A percentile compares a stretch with the other conserved stretches of the same genome.
Conservation (phyloP, 2,113 vertebrate species). For the Piaya cayana region DNA sequence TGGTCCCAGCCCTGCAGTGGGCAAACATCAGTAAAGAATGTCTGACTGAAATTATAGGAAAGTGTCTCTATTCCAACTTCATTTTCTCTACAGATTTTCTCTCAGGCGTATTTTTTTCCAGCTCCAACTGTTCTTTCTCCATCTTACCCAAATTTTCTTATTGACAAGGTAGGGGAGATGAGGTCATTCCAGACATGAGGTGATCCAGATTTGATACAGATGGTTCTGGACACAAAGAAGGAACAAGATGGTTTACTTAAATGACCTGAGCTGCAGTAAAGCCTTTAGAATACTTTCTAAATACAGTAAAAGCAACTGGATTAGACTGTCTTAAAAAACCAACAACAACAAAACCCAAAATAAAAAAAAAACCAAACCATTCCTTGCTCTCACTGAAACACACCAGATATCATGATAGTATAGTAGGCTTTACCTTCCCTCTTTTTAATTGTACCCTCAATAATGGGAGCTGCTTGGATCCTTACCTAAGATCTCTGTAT, state of each 20-base stretch:
- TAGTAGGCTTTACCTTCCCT: background rate
- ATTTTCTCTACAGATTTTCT: background rate
- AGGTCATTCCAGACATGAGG: background rate
- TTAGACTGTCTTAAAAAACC: background rate
- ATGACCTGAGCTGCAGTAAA: background rate
- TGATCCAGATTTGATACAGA: background rate
- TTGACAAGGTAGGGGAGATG: background rate
- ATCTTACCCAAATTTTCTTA: background rate
- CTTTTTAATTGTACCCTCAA: background rate
- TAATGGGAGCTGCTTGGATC: background rate
- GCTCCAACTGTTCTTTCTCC: background rate
- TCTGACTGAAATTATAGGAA: background rate
- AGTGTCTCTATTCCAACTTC: background rate
- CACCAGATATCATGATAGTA: background rate
- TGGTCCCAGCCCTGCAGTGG: no score
- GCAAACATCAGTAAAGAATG: rapidly evolving
- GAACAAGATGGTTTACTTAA: background rate
- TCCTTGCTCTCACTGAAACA: background rate
- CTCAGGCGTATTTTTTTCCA: rapidly evolving
- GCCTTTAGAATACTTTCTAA: background rate
- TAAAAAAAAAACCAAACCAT: rapidly evolving
- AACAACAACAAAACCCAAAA: background rate
- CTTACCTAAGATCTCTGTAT: background rate
- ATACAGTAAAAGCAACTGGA: background rate
- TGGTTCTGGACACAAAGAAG: background rate